Base-by-base conservation (phyloP, 1,140 invertebrate species). In the Apis florea region DNA sequence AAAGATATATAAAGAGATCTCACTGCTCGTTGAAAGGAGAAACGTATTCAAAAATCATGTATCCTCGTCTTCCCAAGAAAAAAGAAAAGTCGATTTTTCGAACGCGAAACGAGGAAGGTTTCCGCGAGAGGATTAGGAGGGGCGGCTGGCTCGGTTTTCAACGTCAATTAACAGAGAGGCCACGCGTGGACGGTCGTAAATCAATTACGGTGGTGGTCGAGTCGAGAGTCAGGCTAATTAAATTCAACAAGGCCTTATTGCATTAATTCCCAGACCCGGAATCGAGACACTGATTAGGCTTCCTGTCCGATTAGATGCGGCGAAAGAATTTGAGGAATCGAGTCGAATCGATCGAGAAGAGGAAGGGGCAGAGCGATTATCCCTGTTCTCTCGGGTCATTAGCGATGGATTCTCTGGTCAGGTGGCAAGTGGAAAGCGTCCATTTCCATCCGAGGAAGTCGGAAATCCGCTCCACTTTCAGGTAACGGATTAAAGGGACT, bases 401-500 rank as follows among this genome's bases (percentile, higher is more conserved):
- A 64, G n/a, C 17, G 69, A 6, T 47, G 4, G 26, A 2, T 3
- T 80, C 74, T 61, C 63, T 78, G 72, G 76, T 79, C 82, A 83
- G 76, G 82, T 79, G 82, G 19, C 73, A 49, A 51, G 49, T 71
- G 26, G 53, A 26, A 72, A 67, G 77, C 56, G 53, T 67, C 17
- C 8, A 15, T 53, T 53, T 49, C 47, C 70, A 74, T 81, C 21
- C 67, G 69, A 61, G 31, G 2, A 31, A 66, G 63, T 63, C 19
- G 59, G 72, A 86, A 88, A 88, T 86, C 88, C 88, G 86, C 85
- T 85, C 86, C 74, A 88, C 71, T 90, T 90, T 88, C 58, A 70
- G 73, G 83, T 87, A 89, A 87, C 83, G 81, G 58, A 79, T 84
- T 81, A 83, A 85, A 81, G 40, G 66, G 63, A 59, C 58, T 79